Base-by-base conservation (phyloP, 2,113 vertebrate species). In the Chionodraco myersi region DNA sequence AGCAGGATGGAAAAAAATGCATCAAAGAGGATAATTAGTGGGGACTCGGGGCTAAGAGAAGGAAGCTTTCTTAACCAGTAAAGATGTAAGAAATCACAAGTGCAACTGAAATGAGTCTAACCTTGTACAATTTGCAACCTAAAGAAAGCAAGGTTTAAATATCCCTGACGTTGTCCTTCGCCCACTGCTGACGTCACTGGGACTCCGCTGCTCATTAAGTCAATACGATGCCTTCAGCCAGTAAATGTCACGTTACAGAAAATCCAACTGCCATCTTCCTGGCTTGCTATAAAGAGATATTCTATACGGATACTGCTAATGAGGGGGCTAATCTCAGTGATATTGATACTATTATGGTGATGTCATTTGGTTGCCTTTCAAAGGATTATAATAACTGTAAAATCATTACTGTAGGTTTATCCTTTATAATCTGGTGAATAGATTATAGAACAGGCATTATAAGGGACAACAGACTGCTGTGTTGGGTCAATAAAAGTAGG, bases 161-260 rank as follows among this genome's bases (percentile, higher is more conserved):
- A 68, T 79, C 88, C 88, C 80, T 1, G 2, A 87, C 79, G 80
- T 65, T 74, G 77, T 77, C 6, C 67, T n/a, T 59, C 62, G 59
- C 67, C 56, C 68, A 10, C 75, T 41, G 72, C 86, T 90, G 87
- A 88, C 80, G 84, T 91, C 86, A 93, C 66, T 86, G 89, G 88
- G 89, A 89, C 88, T 89, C 84, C 84, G 1, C 85, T 30, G 84
- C 86, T 85, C 78, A 82, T 83, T 62, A 11, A 70, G 80, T 91
- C 83, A 86, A 75, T 85, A 79, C 23, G 23, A 68, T 45, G 63
- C 67, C 79, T 56, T 80, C 77, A 86, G 82, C 73, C 48, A 56
- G 71, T 83, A 89, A 90, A 92, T 91, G 90, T 90, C 88, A 92
- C 63, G 23, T 44, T 45, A 69, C 23, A 77, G 60, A 82, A 75